These are phyloP conservation scores for Drosophila navojoa DNA, from an alignment of 1,140 invertebrate genomes.

Conservation along the genomic window DNA sequence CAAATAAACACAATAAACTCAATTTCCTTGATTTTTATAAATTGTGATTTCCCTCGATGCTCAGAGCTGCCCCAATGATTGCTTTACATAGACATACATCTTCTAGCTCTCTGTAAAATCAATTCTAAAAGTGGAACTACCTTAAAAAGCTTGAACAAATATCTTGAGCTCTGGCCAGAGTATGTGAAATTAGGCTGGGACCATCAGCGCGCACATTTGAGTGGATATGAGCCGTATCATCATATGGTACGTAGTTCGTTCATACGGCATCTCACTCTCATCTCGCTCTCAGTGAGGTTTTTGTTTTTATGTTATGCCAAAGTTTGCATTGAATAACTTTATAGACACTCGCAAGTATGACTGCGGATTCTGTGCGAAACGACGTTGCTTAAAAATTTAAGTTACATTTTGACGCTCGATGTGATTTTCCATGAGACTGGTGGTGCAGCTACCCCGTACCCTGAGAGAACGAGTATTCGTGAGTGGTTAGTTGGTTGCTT, in stretches of 20 bases:
- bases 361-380: conserved; percentile 21
- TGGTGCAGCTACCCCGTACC: conserved; percentile 16
- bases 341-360: conserved; percentile 13
- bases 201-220: conserved; percentile 11
- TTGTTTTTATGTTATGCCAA: conserved; percentile 1
- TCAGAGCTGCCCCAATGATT: no score
- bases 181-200: background rate
- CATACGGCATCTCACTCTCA: conserved; percentile 7
- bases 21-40: no score
- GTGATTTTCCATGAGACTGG: conserved; percentile 10
- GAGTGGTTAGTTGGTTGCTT: conserved; percentile 24
- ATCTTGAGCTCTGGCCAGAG: background rate
- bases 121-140: conserved; percentile 5
- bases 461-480: conserved; percentile 47
- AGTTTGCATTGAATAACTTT: background rate
- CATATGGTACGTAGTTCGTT: conserved; percentile 2
- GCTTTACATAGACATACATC: no score
- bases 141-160: conserved; percentile 7
- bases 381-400: conserved; percentile 18
- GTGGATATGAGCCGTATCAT: conserved; percentile 3
- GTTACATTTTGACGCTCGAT: conserved; percentile 26
- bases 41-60: no score
- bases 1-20: no score
- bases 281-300: conserved; percentile 3
- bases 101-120: no score